These are phyloP conservation scores for Sebastes vulpes DNA, from an alignment of 2,797 vertebrate genomes.

Conservation along the genomic window DNA sequence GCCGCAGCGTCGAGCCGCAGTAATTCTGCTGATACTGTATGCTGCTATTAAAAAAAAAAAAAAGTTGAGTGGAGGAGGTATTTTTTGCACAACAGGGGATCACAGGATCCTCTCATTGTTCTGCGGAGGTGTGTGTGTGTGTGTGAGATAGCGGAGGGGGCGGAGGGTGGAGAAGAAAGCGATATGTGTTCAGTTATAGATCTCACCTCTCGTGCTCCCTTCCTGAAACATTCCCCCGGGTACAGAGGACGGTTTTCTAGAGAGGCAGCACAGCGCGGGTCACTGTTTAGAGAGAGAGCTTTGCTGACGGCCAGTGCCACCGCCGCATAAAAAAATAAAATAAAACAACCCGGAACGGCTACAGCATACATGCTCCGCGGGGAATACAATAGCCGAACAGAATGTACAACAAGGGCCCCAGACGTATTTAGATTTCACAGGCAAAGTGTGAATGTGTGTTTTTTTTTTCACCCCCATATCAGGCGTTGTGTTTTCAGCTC, in stretches of 20 bases:
- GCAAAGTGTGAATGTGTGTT: constrained; percentile 18
- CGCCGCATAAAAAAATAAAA: not conserved
- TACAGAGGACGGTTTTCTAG: constrained; percentile 18
- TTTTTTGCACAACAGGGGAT: constrained; percentile 62
- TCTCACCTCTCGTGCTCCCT: constrained; percentile 29
- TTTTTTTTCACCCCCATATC: not conserved
- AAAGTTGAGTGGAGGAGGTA: constrained; percentile 51
- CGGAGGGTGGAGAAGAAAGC: constrained; percentile 38
- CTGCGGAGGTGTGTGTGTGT: constrained; percentile 44
- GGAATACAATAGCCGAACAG: constrained; percentile 52
- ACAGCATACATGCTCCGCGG: not conserved
- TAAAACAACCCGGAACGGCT: constrained; percentile 21
- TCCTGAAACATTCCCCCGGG: constrained; percentile 54
- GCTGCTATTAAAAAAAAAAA: constrained; percentile 73
- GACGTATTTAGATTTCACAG: constrained; percentile 46
- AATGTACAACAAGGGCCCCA: constrained; percentile 47
- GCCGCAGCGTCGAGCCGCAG: constrained; percentile 67
- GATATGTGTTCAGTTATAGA: constrained; percentile 60
- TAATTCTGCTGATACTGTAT: constrained; percentile 83
- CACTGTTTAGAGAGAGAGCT: constrained; percentile 37
- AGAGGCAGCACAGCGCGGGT: constrained; percentile 29
- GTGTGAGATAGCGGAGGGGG: constrained; percentile 19
- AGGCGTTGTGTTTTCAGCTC: not conserved
- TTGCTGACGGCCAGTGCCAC: not conserved
- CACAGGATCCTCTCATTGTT: constrained; percentile 72